phyloP scores from a whole-genome alignment of 2,888 invertebrate genomes.

The Hipparchia semele region DNA sequence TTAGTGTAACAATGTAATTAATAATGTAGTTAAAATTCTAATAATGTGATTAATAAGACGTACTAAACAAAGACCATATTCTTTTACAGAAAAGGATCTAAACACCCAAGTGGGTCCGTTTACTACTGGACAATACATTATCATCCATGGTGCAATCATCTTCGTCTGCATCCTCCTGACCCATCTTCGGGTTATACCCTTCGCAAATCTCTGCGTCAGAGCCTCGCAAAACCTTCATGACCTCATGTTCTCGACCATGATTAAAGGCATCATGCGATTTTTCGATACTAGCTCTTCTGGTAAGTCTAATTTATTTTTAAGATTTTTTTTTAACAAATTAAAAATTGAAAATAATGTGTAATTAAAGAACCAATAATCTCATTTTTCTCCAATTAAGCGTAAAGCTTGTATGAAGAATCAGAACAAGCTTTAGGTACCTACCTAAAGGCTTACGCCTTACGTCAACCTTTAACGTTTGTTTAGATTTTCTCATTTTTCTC shows the following conservation, averaged over 20 bases:
- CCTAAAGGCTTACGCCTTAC: no score
- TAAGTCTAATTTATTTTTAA: conserved; percentile 40
- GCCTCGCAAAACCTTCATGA: conserved; percentile 88
- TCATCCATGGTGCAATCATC: conserved; percentile 84
- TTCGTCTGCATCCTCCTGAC: conserved; percentile 79
- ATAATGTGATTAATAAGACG: no score
- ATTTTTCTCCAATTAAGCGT: no score
- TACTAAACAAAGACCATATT: not conserved
- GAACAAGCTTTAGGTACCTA: no score
- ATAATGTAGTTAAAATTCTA: no score
- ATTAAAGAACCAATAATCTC: no score
- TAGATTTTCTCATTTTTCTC: no score
- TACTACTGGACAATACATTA: conserved; percentile 79
- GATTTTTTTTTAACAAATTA: no score
- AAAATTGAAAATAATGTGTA: no score
- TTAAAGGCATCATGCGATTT: conserved; percentile 84
- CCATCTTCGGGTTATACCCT: conserved; percentile 84
- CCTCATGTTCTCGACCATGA: conserved; percentile 85
- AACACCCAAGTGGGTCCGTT: conserved; percentile 67
- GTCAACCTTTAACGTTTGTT: no score
- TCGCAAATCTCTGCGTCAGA: conserved; percentile 84
- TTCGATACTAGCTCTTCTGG: conserved; percentile 92
- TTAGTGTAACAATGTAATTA: no score
- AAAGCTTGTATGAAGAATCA: no score
- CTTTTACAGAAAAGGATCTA: conserved; percentile 69